Base-by-base conservation (phyloP, 2,888 invertebrate species). In the Rhagium mordax region DNA sequence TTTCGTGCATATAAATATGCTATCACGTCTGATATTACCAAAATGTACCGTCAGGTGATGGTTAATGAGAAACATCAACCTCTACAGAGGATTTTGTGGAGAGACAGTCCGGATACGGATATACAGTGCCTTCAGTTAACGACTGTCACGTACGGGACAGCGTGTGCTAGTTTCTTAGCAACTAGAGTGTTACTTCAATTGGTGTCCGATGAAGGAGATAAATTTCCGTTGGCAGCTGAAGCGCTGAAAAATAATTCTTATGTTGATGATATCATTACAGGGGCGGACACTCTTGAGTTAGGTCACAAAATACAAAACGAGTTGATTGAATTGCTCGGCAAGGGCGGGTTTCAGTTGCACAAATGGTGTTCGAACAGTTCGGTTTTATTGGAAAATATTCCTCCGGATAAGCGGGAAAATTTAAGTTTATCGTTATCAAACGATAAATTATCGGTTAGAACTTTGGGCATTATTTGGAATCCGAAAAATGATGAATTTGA, bases 41-140 rank as follows among this genome's bases (percentile, higher is more conserved):
- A 70, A 53, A 73, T 70, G 72, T 76, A 69, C 29, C 71, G 71
- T 10, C 71, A 73, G 21, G 57, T 74, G 10, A 20, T 18, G 21
- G 53, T 71, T 27, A 71, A 61, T 21, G 55, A 55, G 0, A 48
- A 61, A n/a, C 70, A 76, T 16, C 24, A 47, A 7, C 18, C 24
- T 2, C 67, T 69, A 21, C 72, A 76, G 18, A 49, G 57, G 49
- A 72, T 75, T 27, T 48, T 76, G 16, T 76, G 74, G 72, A 53
- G 76, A 7, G 33, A 48, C 8, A 1, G 20, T 4, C 48, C 66
- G 8, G 13, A 55, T 6, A 33, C 60, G 29, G 55, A 41, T 2
- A 24, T 75, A 33, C n/a, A 48, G 55, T 57, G 64, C 18, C 29
- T 53, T 48, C 21, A 55, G 16, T 7, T 72, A 5, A 33, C 21